Evolutionary conservation across 1,140 invertebrate genomes (phyloP).

Genomic region (Brachionus paranguensis): DNA sequence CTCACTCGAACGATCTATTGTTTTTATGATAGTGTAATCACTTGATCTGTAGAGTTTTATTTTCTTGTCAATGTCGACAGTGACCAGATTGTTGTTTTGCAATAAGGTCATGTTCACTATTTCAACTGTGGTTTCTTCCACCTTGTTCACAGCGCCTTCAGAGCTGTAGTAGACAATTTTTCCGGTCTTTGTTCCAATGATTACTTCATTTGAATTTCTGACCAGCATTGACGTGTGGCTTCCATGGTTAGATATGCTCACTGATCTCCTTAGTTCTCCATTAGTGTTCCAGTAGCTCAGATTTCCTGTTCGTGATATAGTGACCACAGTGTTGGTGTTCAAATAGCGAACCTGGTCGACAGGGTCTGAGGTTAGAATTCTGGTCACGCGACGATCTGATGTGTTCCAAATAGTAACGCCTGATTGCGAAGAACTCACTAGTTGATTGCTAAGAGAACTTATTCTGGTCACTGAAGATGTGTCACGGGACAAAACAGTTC

Average conservation of each 20-base stretch:
- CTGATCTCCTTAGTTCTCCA: not conserved
- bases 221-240: not conserved
- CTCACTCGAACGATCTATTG: not conserved
- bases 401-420: not conserved
- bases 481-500: not conserved
- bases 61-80: not conserved
- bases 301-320: not conserved
- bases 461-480: not conserved
- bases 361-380: not conserved
- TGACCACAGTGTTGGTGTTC: not conserved
- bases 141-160: not conserved
- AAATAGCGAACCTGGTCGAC: not conserved
- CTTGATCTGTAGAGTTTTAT: not conserved
- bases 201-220: not conserved
- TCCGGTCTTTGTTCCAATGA: not conserved
- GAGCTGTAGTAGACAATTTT: not conserved
- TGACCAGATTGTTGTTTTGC: not conserved
- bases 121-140: not conserved
- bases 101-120: not conserved
- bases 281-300: not conserved
- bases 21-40: not conserved
- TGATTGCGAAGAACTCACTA: not conserved
- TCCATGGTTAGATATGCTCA: not conserved
- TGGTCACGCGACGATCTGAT: not conserved
- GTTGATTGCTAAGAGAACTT: not conserved